Conservation (phyloP, 2,888 invertebrate genomes). For the Biston stratarius region DNA sequence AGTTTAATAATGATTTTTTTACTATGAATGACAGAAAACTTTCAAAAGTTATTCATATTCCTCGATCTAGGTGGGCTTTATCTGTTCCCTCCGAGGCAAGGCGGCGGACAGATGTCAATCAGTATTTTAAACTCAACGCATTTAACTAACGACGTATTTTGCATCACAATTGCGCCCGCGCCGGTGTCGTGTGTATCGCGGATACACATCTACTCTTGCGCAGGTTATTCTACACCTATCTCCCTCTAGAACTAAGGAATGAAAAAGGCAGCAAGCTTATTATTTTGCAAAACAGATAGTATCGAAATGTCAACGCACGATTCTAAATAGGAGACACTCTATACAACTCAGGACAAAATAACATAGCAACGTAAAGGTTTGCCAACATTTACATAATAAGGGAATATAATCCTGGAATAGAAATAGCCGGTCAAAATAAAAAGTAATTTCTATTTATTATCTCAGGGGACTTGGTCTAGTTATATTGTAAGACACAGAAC, state of each 20-base stretch:
- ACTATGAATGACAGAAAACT: no score
- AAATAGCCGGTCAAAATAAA: constrained; percentile 37
- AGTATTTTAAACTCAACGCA: constrained; percentile 35
- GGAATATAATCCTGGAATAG: constrained; percentile 32
- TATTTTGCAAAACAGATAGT: constrained; percentile 38
- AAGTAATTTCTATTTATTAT: constrained; percentile 38
- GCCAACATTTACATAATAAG: constrained; percentile 32
- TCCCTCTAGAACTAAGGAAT: not conserved
- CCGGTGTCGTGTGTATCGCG: constrained; percentile 23
- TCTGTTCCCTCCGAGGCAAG: constrained; percentile 8
- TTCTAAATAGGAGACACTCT: constrained; percentile 25
- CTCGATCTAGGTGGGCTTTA: constrained; percentile 9
- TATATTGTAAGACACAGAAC: not conserved
- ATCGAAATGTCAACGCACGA: constrained; percentile 43
- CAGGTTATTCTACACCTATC: constrained; percentile 26
- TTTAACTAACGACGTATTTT: constrained; percentile 41
- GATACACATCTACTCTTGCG: constrained; percentile 27
- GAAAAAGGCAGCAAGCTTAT: constrained; percentile 27
- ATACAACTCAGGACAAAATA: constrained; percentile 36
- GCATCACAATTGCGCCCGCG: constrained; percentile 36
- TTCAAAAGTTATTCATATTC: not conserved
- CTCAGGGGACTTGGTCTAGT: constrained; percentile 25
- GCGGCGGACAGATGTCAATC: constrained; percentile 36
- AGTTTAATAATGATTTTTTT: no score
- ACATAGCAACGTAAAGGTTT: constrained; percentile 12